phyloP scores from a whole-genome alignment of 1,140 invertebrate genomes.

The Lethrus apterus region DNA sequence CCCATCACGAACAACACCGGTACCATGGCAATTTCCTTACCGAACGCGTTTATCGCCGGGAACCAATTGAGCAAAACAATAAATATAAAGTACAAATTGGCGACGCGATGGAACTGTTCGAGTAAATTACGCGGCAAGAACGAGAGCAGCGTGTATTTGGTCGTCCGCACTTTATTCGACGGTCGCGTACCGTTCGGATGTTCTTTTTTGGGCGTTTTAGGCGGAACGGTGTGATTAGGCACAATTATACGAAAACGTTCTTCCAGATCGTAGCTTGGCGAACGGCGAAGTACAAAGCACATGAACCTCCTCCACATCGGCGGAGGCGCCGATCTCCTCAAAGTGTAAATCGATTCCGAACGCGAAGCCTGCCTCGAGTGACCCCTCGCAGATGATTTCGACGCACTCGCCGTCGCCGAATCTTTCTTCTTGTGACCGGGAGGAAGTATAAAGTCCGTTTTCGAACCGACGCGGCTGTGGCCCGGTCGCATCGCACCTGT shows the following conservation, averaged over 20 bases:
- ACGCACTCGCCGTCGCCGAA: constrained; percentile 42
- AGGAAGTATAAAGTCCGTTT: constrained; percentile 80
- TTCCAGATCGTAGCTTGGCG: constrained; percentile 46
- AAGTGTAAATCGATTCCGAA: constrained; percentile 82
- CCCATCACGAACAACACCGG: constrained; percentile 90
- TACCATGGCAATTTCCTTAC: constrained; percentile 93
- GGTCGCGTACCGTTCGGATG: constrained; percentile 78
- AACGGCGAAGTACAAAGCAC: constrained; percentile 50
- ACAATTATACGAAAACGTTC: constrained; percentile 67
- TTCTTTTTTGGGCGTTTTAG: constrained; percentile 63
- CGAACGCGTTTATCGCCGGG: constrained; percentile 88
- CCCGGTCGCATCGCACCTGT: constrained; percentile 46
- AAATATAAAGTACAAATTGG: constrained; percentile 97
- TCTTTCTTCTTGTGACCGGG: constrained; percentile 61
- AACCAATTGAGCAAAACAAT: constrained; percentile 95
- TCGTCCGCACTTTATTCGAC: constrained; percentile 85
- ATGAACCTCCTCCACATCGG: constrained; percentile 60
- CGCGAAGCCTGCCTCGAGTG: constrained; percentile 59
- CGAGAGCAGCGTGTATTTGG: constrained; percentile 90
- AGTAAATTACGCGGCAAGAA: constrained; percentile 95
- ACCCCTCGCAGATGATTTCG: constrained; percentile 48
- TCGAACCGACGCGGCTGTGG: constrained; percentile 72
- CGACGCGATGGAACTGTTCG: constrained; percentile 96
- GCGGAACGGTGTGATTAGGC: constrained; percentile 74
- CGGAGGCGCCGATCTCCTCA: constrained; percentile 61